A percentile compares a stretch with the other conserved stretches of the same genome.
These are phyloP conservation scores for Rugalucina vietnamica DNA, from an alignment of 2,888 invertebrate genomes.

Conservation along the genomic window DNA sequence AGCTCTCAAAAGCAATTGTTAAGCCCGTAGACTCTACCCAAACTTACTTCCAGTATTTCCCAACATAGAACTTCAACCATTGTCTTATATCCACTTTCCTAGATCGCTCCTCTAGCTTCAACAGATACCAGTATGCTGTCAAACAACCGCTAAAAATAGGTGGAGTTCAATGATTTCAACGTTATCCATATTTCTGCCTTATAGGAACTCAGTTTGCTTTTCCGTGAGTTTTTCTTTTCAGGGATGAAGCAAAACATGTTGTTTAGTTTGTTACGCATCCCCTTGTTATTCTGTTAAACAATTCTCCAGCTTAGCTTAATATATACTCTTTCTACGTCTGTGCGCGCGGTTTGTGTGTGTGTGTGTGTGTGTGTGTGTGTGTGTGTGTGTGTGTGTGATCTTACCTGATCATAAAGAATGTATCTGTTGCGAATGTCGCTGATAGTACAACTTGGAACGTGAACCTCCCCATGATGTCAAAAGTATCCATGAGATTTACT, in stretches of 20 bases:
- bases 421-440: conserved; percentile 80
- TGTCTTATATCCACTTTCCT: conserved; percentile 19
- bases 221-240: too few relatives aligned
- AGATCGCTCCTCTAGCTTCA: neutral
- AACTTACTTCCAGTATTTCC: conserved; percentile 60
- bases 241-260: too few relatives aligned
- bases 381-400: too few relatives aligned
- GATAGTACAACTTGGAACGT: conserved; percentile 79
- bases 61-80: conserved; percentile 57
- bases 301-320: too few relatives aligned
- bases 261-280: too few relatives aligned
- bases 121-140: conserved; percentile 48
- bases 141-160: conserved; percentile 53
- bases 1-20: too few relatives aligned
- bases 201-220: too few relatives aligned
- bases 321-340: too few relatives aligned
- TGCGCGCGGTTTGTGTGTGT: too few relatives aligned
- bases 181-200: neutral
- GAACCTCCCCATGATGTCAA: conserved; percentile 66
- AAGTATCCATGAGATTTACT: conserved; percentile 74
- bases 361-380: too few relatives aligned
- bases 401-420: conserved; percentile 83
- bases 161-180: neutral
- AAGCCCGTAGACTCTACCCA: too few relatives aligned
- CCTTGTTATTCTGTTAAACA: too few relatives aligned